Conservation (phyloP, 2,797 vertebrate species). For the Limosa lapponica region DNA sequence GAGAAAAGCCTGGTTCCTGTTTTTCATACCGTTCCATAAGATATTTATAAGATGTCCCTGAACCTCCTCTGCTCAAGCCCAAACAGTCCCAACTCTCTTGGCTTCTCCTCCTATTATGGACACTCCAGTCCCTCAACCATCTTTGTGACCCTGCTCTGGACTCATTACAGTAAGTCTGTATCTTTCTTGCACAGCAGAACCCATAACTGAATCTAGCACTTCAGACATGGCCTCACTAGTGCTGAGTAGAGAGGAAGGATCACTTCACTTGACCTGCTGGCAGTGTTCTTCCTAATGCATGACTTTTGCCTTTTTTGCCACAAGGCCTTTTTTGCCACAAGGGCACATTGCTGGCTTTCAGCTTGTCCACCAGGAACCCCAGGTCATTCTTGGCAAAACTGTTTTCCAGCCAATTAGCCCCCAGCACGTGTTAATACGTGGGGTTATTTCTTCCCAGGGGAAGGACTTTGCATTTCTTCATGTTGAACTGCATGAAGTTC, state of each 20-base stretch:
- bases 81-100: neutral
- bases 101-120: neutral
- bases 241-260: neutral
- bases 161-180: neutral
- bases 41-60: neutral
- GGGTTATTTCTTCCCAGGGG: neutral
- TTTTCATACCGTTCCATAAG: neutral
- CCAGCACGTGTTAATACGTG: neutral
- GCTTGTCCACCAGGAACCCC: too few relatives aligned
- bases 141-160: neutral
- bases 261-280: neutral
- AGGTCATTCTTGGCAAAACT: neutral
- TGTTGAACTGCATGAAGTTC: neutral
- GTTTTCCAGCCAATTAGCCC: neutral
- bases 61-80: neutral
- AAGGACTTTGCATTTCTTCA: neutral
- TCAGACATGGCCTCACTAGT: neutral
- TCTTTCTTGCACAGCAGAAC: rapidly evolving
- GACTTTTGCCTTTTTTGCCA: too few relatives aligned
- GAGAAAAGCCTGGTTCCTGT: neutral
- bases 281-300: neutral
- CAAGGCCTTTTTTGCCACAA: neutral
- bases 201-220: neutral
- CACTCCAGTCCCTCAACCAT: neutral
- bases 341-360: neutral